A percentile compares a stretch with the other conserved stretches of the same genome.
Conservation (phyloP, 2,113 vertebrate species). For the Thamnaconus septentrionalis region DNA sequence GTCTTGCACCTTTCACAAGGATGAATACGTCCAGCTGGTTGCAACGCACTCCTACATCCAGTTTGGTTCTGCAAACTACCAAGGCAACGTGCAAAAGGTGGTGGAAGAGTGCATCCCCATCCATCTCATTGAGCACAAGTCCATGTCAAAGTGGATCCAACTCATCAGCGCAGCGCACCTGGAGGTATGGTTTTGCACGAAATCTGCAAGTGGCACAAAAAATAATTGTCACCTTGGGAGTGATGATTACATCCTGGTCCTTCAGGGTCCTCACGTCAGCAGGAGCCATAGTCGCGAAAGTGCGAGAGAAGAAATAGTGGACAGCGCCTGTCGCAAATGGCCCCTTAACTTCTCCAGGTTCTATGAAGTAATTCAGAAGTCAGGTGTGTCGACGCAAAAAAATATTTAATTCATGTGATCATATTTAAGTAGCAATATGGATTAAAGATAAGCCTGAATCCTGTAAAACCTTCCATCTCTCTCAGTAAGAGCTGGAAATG, state of each 20-base stretch:
- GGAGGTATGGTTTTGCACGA: constrained; percentile 72
- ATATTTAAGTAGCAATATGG: no score
- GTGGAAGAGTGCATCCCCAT: constrained; percentile 81
- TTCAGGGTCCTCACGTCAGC: constrained; percentile 74
- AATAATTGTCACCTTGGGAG: no score
- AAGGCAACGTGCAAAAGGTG: constrained; percentile 71
- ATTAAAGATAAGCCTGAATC: no score
- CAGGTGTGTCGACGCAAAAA: constrained; percentile 77
- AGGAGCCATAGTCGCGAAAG: not conserved
- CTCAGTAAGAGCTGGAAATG: no score
- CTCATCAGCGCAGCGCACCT: constrained; percentile 74
- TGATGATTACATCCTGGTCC: not conserved
- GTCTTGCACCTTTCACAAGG: constrained; percentile 76
- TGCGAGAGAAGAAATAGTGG: constrained; percentile 82
- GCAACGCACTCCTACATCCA: constrained; percentile 83
- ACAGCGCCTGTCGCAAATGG: constrained; percentile 82
- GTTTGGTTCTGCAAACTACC: constrained; percentile 68
- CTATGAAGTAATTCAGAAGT: constrained; percentile 83
- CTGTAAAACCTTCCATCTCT: no score
- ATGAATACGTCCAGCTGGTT: constrained; percentile 84
- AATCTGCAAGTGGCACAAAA: no score
- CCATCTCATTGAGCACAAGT: constrained; percentile 81
- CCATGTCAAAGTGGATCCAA: constrained; percentile 81
- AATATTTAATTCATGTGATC: no score
- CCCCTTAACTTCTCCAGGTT: constrained; percentile 89